Percentiles rank a stretch among this genome's conserved stretches.
Conservation (phyloP, 2,113 vertebrate genomes). For the Callorhinus ursinus region DNA sequence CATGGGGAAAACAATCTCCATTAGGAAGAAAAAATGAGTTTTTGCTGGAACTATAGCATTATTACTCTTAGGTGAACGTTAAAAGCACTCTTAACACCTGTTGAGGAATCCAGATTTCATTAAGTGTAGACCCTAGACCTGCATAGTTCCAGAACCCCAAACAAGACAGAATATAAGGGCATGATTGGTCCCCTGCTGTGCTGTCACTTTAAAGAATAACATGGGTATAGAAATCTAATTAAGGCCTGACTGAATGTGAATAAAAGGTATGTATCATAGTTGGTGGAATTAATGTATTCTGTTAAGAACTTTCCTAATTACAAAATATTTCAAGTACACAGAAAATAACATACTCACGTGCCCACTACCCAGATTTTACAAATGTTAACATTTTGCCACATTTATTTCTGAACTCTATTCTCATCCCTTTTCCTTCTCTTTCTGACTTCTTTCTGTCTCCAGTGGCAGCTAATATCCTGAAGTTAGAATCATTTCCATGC, state of each 20-base stretch:
- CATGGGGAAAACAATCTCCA: not conserved
- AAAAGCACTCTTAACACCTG: not conserved
- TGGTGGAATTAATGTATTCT: not conserved
- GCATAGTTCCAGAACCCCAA: not conserved
- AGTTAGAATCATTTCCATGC: not conserved
- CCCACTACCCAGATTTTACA: not conserved
- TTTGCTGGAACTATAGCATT: not conserved
- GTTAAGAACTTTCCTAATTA: not conserved
- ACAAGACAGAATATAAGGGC: not conserved
- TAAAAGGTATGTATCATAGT: not conserved
- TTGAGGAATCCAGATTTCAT: not conserved
- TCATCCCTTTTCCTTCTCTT: not conserved
- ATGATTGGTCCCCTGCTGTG: not conserved
- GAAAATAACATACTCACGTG: not conserved
- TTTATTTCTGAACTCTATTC: not conserved
- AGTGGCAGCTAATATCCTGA: not conserved
- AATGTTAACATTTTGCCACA: not conserved
- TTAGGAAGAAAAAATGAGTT: not conserved
- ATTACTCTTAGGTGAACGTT: not conserved
- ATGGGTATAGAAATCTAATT: not conserved
- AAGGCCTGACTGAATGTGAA: not conserved
- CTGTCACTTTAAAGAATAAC: not conserved
- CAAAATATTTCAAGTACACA: not conserved
- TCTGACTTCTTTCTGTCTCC: not conserved
- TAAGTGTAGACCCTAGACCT: not conserved